Evolutionary conservation across 2,888 invertebrate species (phyloP), one percentile per base, ranked within the genome.

Genomic region (Hirtodrosophila cameraria): DNA sequence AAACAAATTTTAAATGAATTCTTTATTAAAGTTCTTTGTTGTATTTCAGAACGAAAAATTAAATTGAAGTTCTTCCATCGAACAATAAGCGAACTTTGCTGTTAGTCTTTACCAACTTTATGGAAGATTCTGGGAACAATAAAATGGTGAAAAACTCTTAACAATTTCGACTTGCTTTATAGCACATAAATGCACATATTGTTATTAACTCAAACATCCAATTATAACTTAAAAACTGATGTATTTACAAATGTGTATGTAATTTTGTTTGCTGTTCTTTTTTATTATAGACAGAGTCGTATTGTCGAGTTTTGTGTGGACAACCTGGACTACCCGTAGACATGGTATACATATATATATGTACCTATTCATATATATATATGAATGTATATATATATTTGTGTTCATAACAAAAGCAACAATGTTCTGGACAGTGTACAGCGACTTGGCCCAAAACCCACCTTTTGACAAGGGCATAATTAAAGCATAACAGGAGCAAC

Each of bases 381-480:
- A 11, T 38, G 13, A 43, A 18, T 38, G 13, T 52, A 18, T 38
- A 15, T 52, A 12, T 8, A 35, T 68, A 20, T 57, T 27, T 46
- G 28, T 48, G 31, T 15, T 41, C 23, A 43, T 46, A 61, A 60
- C 61, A 69, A 65, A 58, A 60, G 55, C 49, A 57, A 25, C 68
- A 12, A 43, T 45, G 57, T 43, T 49, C 45, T 57, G 66, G 66
- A 55, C 57, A 61, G 52, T 52, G 28, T 42, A 35, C 27, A 36
- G 58, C 43, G 54, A 41, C 15, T 39, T 42, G 39, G 33, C 60
- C 59, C 35, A 48, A 25, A 60, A 46, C 70, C 84, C 80, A 76
- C 80, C 84, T 86, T 86, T 86, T 81, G 80, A 86, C 80, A 81
- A 76, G 80, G 81, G 86, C 86, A 81, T 86, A 81, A 81, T 81